Base-by-base conservation (phyloP, 2,797 vertebrate genomes). In the Silurus aristotelis region DNA sequence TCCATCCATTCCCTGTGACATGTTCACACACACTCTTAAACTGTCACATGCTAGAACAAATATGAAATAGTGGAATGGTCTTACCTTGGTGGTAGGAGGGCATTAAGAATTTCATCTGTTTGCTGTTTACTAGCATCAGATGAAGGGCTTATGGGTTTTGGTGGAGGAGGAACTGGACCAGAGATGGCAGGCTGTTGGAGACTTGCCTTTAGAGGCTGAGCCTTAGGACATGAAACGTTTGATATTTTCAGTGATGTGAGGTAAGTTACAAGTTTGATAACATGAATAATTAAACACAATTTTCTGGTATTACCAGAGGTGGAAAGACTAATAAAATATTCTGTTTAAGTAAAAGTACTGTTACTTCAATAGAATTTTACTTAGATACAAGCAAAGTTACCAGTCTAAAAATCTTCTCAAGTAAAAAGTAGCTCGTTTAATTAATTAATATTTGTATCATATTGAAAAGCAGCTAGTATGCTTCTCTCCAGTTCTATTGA, bases 1-100 rank as follows among this genome's bases (percentile, higher is more conserved):
- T 98, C 96, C 7, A 86, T 91, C 97, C 97, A 98, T 90, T 97
- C 94, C 92, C 98, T 99, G 92, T 13, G 90, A 79, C 83, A 52
- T 7, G 25, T 82, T 82, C 22, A 84, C 7, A 43, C 31, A 55
- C 25, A 43, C 9, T 5, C 4, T 27, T 10, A 25, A 20, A 38
- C 27, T 52, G 9, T 31, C 10, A 6, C 38, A 46, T 19, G 43
- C 27, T 5, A 17, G 20, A 12, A 25, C 14, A 46, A 19, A 1
- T 72, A n/a, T 72, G 31, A 5, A 22, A 5, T 6, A 48, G 67
- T 15, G 9, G 15, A 48, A 55, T 12, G 25, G 14, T 13, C 15
- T 96, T 6, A 85, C 91, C 97, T 64, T 25, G 64, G 64, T 15
- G 64, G 64, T 27, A 67, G 14, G 25, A 67, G 25, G 64, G 64